A percentile compares a stretch with the other conserved stretches of the same genome.
Conservation (phyloP, 1,140 invertebrate species). For the Hermatobates lingyangjiaoensis region DNA sequence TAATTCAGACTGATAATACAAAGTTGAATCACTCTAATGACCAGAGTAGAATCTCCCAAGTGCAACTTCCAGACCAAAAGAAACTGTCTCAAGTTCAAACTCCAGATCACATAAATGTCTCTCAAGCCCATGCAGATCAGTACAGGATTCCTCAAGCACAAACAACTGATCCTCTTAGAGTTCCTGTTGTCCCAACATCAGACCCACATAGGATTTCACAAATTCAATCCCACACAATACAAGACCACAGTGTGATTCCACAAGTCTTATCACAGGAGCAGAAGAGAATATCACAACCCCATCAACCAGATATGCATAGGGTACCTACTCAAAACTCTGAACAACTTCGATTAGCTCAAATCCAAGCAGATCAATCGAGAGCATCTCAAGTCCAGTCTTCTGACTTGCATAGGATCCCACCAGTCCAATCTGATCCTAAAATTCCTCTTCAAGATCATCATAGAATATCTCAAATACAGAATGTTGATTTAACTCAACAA, state of each 20-base stretch:
- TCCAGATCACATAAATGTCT: not conserved
- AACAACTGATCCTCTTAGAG: not conserved
- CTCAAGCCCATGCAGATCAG: not conserved
- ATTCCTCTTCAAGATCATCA: no score
- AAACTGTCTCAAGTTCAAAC: not conserved
- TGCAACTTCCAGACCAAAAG: not conserved
- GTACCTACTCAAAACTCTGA: no score
- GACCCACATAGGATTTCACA: conserved; percentile 1
- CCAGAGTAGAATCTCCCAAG: not conserved
- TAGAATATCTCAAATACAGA: not conserved
- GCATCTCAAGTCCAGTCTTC: not conserved
- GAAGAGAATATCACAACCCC: not conserved
- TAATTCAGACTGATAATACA: not conserved
- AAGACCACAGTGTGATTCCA: not conserved
- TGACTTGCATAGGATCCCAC: not conserved
- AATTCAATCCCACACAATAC: not conserved
- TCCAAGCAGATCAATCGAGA: conserved; percentile 4
- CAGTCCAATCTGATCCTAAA: not conserved
- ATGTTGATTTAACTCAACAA: not conserved
- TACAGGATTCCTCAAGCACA: not conserved
- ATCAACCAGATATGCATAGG: not conserved
- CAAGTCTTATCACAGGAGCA: not conserved
- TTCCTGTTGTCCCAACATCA: not conserved
- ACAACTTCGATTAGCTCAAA: no score
- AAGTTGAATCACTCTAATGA: not conserved